Conservation (phyloP, 2,888 invertebrate species). For the Parasteatoda lunata region DNA sequence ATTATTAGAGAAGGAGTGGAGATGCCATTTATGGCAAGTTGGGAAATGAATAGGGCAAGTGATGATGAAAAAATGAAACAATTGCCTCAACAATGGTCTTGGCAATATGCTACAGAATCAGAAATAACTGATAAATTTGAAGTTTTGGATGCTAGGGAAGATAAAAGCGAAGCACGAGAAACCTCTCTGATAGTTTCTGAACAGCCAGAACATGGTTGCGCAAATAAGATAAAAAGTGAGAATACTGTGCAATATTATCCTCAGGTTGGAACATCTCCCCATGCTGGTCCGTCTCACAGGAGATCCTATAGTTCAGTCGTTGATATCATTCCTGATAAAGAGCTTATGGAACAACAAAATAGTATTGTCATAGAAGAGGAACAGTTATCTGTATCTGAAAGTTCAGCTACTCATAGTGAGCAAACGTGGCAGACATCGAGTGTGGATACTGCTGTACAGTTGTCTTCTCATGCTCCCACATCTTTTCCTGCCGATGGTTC, state of each 20-base stretch:
- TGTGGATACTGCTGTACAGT: constrained; percentile 69
- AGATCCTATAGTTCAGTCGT: constrained; percentile 53
- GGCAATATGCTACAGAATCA: constrained; percentile 57
- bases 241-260: constrained; percentile 11
- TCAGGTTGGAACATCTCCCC: constrained; percentile 30
- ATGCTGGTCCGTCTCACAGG: constrained; percentile 44
- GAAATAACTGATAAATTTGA: constrained; percentile 52
- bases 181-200: neutral
- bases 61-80: constrained; percentile 68
- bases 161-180: neutral
- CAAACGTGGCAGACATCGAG: constrained; percentile 71
- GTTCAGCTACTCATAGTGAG: constrained; percentile 69
- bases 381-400: constrained; percentile 69
- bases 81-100: constrained; percentile 54
- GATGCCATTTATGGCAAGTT: constrained; percentile 67
- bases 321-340: constrained; percentile 48
- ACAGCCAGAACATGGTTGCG: constrained; percentile 8
- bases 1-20: constrained; percentile 70
- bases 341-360: constrained; percentile 29
- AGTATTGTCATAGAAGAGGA: constrained; percentile 67
- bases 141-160: constrained; percentile 22
- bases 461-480: constrained; percentile 46
- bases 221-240: constrained; percentile 24
- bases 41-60: constrained; percentile 61
- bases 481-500: constrained; percentile 32